phyloP scores from a whole-genome alignment of 1,140 invertebrate species.

The Neodiprion fabricii region DNA sequence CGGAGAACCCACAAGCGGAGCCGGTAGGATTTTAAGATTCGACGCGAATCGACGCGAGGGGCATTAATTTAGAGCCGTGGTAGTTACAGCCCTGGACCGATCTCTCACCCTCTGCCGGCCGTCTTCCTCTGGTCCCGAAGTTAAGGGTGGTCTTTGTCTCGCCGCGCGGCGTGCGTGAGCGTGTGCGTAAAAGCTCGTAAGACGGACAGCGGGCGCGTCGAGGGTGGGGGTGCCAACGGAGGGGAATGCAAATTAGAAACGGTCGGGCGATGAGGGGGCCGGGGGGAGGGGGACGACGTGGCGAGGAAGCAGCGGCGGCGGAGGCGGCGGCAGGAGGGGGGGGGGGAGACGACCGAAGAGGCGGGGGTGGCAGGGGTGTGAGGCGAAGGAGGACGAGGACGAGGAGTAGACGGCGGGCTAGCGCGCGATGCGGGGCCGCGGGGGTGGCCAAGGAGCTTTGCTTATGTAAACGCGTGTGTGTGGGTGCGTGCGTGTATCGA shows the following conservation, averaged over 20 bases:
- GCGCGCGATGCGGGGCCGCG: conserved; percentile 25
- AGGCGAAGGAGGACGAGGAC: conserved; percentile 23
- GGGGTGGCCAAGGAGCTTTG: conserved; percentile 23
- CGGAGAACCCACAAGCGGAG: no score
- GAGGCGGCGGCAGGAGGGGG: conserved; percentile 33
- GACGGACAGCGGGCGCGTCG: conserved; percentile 50
- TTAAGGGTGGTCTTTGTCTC: conserved; percentile 48
- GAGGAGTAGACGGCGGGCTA: conserved; percentile 25
- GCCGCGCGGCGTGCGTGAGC: conserved; percentile 34
- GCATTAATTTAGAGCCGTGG: neutral
- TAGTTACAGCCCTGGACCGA: conserved; percentile 36
- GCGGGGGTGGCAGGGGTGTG: conserved; percentile 34
- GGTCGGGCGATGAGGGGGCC: conserved; percentile 45
- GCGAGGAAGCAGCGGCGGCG: conserved; percentile 33
- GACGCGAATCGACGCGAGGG: no score
- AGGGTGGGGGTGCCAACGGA: conserved; percentile 44
- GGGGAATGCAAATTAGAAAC: conserved; percentile 64
- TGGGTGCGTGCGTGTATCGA: conserved; percentile 57
- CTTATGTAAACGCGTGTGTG: conserved; percentile 12
- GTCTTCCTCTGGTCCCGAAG: conserved; percentile 35
- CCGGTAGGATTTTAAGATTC: no score
- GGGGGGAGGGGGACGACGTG: conserved; percentile 24
- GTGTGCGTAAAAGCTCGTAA: conserved; percentile 40
- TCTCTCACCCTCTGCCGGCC: conserved; percentile 13
- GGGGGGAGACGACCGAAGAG: conserved; percentile 27